Conservation (phyloP, 2,797 vertebrate genomes). For the Scyliorhinus canicula region DNA sequence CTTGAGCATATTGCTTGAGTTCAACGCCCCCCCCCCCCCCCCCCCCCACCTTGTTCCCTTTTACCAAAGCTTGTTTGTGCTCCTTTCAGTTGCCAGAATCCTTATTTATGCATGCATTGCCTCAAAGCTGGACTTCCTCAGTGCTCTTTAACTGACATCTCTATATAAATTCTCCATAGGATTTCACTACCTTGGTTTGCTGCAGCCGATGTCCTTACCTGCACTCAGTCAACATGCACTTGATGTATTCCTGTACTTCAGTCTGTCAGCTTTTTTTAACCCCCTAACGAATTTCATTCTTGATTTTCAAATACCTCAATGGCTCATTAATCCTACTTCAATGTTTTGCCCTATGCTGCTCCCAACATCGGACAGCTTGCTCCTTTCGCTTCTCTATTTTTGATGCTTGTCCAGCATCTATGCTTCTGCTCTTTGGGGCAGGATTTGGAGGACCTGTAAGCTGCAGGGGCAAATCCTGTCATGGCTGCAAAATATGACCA, state of each 20-base stretch:
- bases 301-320: not conserved
- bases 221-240: not conserved
- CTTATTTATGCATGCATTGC: not conserved
- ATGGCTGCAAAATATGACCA: no score
- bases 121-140: not conserved
- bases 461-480: no score
- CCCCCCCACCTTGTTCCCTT: no score
- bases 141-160: not conserved
- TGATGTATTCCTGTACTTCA: not conserved
- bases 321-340: no score
- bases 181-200: not conserved
- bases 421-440: no score
- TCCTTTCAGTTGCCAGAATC: not conserved
- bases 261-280: not conserved
- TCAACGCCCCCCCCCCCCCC: no score
- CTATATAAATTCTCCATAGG: not conserved
- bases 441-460: no score
- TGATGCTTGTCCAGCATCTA: not conserved
- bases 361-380: no score
- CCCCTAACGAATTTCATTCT: not conserved
- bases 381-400: not conserved
- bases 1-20: not conserved
- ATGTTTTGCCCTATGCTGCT: no score
- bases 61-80: no score
- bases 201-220: no score